Evolutionary conservation across 1,140 invertebrate species (phyloP), one percentile per base, ranked within the genome.

Genomic region (Zaprionus nigranus): DNA sequence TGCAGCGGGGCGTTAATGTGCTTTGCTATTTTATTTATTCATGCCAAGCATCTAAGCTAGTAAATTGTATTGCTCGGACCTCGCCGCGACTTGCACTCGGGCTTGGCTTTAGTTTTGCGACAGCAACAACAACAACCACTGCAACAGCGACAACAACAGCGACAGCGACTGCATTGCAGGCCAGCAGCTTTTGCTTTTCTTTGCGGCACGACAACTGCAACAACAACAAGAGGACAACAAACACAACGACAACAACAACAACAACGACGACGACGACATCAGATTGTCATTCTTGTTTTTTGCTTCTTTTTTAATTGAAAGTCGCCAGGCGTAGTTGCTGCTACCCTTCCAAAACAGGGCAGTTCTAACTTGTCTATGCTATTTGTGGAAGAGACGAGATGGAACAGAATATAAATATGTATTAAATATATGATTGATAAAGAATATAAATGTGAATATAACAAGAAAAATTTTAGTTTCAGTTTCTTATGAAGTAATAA

Each of bases 281-380:
- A 90, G 85, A 90, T 90, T 90, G 85, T 90, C 85, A 90, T 90
- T 90, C 85, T 90, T 90, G 79, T 90, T 90, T 88, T 83, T 78
- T 85, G 79, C 82, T 90, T 90, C 86, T 90, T 90, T 90, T 90
- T 90, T 90, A 90, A 90, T 90, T 90, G 85, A 90, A 90, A 90
- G 85, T 90, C 84, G 84, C 85, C 85, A 75, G 75, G 81, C 84
- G 73, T 78, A 83, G 84, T 83, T 88, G 80, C 72, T 58, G 77
- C 66, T 88, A 81, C 83, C 28, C 84, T 87, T 28, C 49, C 56
- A 3, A 28, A 72, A 53, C 38, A 43, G 66, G 72, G 81, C 3
- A 11, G 43, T 59, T 63, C n/a, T 56, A 58, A 40, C 51, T 80
- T 13, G 11, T 1, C 12, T 17, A 36, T 36, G 49, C 2, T 26